Evolutionary conservation across 2,888 invertebrate species (phyloP).

Genomic region (Orgyia antiqua): DNA sequence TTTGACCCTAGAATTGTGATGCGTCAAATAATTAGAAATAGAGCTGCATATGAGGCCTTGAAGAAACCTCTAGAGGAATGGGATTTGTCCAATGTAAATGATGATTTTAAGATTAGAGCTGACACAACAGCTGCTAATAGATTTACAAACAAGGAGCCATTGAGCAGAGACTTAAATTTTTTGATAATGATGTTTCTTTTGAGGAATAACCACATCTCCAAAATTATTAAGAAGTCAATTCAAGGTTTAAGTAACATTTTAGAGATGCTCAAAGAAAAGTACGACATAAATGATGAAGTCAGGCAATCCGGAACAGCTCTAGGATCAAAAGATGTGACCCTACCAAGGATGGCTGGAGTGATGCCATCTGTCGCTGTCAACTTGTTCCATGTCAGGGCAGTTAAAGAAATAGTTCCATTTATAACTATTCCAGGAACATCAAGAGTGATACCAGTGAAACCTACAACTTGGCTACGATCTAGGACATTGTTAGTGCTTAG

Average conservation of each 20-base stretch:
- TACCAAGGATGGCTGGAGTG: neutral
- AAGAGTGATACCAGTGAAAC: no score
- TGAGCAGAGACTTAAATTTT: neutral
- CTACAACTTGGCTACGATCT: no score
- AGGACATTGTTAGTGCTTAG: no score
- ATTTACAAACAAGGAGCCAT: neutral
- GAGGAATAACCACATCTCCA: no score
- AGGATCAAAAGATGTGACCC: no score
- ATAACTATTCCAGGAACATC: no score
- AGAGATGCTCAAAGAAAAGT: neutral
- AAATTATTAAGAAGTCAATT: neutral
- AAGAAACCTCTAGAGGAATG: neutral
- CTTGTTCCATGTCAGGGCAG: neutral
- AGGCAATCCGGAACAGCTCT: neutral
- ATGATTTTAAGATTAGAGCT: neutral
- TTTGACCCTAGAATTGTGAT: no score
- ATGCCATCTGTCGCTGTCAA: neutral
- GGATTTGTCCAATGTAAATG: neutral
- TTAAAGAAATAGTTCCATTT: neutral
- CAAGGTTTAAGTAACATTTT: neutral
- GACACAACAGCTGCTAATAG: neutral
- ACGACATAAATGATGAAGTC: neutral
- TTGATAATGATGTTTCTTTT: neutral
- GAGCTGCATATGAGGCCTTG: no score
- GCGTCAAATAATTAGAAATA: no score